Conservation (phyloP, 2,113 vertebrate genomes). For the Tricholaema leucomelas region DNA sequence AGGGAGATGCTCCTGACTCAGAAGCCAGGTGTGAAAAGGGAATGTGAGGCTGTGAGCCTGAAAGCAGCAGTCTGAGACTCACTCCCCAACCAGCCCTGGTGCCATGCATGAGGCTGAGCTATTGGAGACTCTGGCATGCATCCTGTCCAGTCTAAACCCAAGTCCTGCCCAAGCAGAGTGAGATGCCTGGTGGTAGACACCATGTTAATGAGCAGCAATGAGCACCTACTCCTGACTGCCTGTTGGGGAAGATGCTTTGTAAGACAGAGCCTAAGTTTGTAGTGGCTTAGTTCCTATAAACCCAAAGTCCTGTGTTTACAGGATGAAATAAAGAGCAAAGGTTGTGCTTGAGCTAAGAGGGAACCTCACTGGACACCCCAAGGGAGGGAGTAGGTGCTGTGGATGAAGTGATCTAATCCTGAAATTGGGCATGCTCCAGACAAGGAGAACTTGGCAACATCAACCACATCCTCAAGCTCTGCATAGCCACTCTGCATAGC, state of each 20-base stretch:
- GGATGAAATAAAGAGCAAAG: no score
- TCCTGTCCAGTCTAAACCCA: not conserved
- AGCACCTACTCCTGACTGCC: not conserved
- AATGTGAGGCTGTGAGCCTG: not conserved
- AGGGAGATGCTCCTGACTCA: not conserved
- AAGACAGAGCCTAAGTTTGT: no score
- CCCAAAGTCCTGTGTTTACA: no score
- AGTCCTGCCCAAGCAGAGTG: not conserved
- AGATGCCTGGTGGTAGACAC: not conserved
- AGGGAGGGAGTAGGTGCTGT: not conserved
- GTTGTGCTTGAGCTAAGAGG: not conserved
- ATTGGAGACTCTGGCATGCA: not conserved
- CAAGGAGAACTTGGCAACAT: not conserved
- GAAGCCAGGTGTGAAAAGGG: not conserved
- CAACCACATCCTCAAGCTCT: not conserved
- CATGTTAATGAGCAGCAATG: not conserved
- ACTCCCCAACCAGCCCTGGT: not conserved
- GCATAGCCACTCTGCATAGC: not conserved
- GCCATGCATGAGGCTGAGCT: not conserved
- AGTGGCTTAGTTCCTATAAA: no score
- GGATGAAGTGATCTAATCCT: not conserved
- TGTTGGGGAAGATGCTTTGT: no score
- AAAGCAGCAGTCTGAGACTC: not conserved
- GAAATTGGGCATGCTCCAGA: not conserved
- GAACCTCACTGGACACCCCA: rapidly evolving